phyloP scores from a whole-genome alignment of 2,113 vertebrate species.

The Rhagologus leucostigma region DNA sequence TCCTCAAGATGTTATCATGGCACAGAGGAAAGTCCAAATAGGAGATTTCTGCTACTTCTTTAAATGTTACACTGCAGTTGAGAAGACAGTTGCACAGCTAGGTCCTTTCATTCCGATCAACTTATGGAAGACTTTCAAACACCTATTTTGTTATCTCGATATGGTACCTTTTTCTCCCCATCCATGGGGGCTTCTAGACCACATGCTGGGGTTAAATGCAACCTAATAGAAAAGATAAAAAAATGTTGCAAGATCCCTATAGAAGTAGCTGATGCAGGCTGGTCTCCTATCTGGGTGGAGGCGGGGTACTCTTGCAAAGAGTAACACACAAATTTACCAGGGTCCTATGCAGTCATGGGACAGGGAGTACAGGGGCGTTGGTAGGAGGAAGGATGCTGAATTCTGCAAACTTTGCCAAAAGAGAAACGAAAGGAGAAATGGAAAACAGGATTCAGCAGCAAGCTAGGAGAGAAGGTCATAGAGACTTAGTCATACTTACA shows the following conservation, averaged over 20 bases:
- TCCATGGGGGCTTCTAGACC: background rate
- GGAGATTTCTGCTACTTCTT: background rate
- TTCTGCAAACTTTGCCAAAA: background rate
- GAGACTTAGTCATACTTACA: constrained; percentile 26
- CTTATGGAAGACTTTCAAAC: background rate
- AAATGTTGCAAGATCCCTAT: background rate
- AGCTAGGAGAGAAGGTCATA: constrained; percentile 8
- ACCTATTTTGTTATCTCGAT: background rate
- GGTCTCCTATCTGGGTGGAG: background rate
- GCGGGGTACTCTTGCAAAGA: background rate
- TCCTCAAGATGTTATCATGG: background rate
- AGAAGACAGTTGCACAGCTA: background rate
- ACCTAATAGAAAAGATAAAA: background rate
- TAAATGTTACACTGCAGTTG: background rate
- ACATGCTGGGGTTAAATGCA: background rate
- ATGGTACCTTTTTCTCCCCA: background rate
- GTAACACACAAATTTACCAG: background rate
- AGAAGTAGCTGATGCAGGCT: background rate
- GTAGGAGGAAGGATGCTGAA: background rate
- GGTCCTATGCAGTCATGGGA: background rate
- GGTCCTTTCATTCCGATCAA: background rate
- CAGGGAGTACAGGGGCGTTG: background rate
- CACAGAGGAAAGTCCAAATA: background rate
- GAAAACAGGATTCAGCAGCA: constrained; percentile 6
- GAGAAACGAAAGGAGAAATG: constrained; percentile 26